Base-by-base conservation (phyloP, 2,888 invertebrate species). In the Disparrhopalites patrizii region DNA sequence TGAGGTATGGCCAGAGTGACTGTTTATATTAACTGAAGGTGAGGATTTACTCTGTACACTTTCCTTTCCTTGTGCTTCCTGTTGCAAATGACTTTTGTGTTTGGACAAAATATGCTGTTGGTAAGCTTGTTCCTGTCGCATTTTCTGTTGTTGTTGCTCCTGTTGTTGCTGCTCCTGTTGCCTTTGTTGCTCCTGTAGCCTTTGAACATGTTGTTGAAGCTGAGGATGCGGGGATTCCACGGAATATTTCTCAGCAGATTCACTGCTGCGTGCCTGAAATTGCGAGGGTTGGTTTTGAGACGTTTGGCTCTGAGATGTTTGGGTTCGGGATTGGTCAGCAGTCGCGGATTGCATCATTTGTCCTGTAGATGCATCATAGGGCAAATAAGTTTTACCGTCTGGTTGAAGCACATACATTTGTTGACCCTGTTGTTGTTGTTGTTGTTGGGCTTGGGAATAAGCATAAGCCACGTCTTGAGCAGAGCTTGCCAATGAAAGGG, bases 351-450 rank as follows among this genome's bases (percentile, higher is more conserved):
- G 23, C 20, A 47, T 13, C 25, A 47, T 23, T 40, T 58, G 58
- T 58, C 36, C 38, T 20, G 40, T 40, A 50, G 57, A 13, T 50
- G 63, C 23, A 43, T 23, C 47, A 20, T 63, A 63, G 8, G 67
- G 71, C 30, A 68, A 63, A 62, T 71, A 71, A 4, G 68, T 62
- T 61, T 68, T 68, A 27, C 74, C 71, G 64, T 74, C 73, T 62
- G 61, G 54, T 25, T 74, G 74, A 57, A 73, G 64, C 58, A 73
- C 72, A 65, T 73, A 74, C 70, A 74, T 72, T 62, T 66, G 70
- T 67, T 67, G 68, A 62, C 70, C 71, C 58, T 70, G 71, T 63
- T 62, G 66, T 27, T 60, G 63, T 10, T 47, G 55, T 25, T 61
- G 62, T 28, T 58, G 51, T 56, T 64, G 60, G 27, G 54, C 43